These are phyloP conservation scores for Plectus sambesii DNA, from an alignment of 1,140 invertebrate species.

Conservation along the genomic window DNA sequence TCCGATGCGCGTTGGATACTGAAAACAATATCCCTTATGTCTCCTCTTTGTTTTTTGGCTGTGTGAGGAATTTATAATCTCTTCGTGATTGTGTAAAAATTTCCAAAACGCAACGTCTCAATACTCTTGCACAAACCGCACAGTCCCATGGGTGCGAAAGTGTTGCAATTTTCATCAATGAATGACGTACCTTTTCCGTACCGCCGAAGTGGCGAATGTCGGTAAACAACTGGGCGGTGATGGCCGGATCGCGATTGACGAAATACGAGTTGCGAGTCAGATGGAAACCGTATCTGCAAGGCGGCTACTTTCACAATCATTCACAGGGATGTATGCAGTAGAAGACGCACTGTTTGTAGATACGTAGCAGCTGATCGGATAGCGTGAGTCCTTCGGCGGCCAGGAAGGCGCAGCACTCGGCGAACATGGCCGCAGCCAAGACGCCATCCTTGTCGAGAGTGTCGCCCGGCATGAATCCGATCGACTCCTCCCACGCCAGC, in stretches of 20 bases:
- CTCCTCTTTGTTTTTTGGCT: too few relatives aligned
- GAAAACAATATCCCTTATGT: too few relatives aligned
- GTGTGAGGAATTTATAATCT: too few relatives aligned
- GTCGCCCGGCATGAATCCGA: slow-evolving; percentile 72
- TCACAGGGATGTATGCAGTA: slow-evolving; percentile 7
- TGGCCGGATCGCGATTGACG: slow-evolving; percentile 31
- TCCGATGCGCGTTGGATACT: slow-evolving; percentile 67
- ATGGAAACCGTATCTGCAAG: slow-evolving; percentile 39
- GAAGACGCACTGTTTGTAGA: slow-evolving; percentile 60
- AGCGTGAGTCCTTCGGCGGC: slow-evolving; percentile 57
- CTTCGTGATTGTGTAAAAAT: too few relatives aligned
- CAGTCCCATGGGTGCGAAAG: too few relatives aligned
- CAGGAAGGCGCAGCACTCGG: slow-evolving; percentile 67
- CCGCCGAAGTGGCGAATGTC: slow-evolving; percentile 31
- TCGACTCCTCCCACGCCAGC: slow-evolving; percentile 79
- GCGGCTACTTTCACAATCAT: slow-evolving; percentile 1
- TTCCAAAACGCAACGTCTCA: too few relatives aligned
- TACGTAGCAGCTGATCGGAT: slow-evolving; percentile 61
- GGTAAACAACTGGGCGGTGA: slow-evolving; percentile 33
- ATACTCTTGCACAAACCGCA: too few relatives aligned
- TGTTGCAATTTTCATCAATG: slow-evolving; percentile 10
- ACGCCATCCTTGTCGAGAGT: slow-evolving; percentile 94
- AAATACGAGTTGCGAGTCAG: slow-evolving; percentile 38
- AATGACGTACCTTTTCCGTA: too few relatives aligned
- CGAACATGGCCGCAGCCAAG: slow-evolving; percentile 64